Evolutionary conservation across 2,888 invertebrate genomes (phyloP), one percentile per base, ranked within the genome.

Genomic region (Cataglyphis altisquamis): DNA sequence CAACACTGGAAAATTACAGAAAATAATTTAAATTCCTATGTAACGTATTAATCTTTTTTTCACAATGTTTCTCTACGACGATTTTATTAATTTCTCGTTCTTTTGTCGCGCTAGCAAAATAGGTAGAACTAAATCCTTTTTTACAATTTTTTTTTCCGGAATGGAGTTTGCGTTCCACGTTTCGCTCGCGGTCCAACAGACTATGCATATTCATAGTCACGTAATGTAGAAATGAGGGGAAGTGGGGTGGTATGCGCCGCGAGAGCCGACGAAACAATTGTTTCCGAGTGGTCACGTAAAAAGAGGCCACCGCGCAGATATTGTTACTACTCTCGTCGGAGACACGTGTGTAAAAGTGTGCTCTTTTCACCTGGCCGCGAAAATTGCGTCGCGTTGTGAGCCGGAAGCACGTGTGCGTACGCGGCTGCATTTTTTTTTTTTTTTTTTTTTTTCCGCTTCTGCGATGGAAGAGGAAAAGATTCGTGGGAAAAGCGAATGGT

Each of bases 131-230:
- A 45, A 5, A 25, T 66, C 18, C 15, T 25, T 73, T 62, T 39
- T 60, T 29, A 10, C 12, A 32, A 21, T 36, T 3, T 52, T 41
- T 32, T 68, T 60, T 57, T 60, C 25, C n/a, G 55, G 9, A 68
- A 77, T 55, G 67, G 39, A 45, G 70, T 41, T 77, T 68, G 32
- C n/a, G 36, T 68, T 55, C 10, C 15, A 77, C 8, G 55, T 15
- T 68, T n/a, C 15, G 70, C 67, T 75, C 52, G 48, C 48, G 12
- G 60, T 62, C 55, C 39, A 67, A 64, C 63, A 60, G 78, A 67
- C 60, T 84, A 82, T 78, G 83, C 85, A 78, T 82, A 84, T 84
- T 84, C 84, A 82, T 84, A 74, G 73, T 84, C 84, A 84, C 84
- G 84, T 68, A 80, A 74, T 84, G 48, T 48, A 15, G 57, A 52